A percentile compares a stretch with the other conserved stretches of the same genome.
Evolutionary conservation across 2,113 vertebrate species (phyloP).

Genomic region (Tinamus guttatus): DNA sequence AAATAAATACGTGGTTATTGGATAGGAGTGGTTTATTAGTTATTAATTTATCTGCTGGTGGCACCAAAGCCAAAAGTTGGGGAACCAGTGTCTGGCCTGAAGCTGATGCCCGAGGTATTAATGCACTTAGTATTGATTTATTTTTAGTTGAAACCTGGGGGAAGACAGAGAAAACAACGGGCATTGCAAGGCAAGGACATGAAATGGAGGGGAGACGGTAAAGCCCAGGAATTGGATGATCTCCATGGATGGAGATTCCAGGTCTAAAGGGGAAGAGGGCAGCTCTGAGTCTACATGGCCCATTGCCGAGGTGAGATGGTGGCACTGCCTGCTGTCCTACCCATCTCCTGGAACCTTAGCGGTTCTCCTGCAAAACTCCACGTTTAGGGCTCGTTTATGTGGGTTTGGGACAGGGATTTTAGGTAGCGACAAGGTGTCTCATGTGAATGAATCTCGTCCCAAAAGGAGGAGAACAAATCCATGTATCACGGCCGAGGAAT

Average conservation of each 20-base stretch:
- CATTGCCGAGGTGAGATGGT: no score
- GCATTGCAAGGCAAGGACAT: neutral
- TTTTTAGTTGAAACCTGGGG: neutral
- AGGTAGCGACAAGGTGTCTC: neutral
- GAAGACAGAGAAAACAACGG: neutral
- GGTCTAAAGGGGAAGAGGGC: neutral
- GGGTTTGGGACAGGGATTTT: neutral
- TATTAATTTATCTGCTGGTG: neutral
- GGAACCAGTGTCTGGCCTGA: neutral
- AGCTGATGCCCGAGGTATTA: neutral
- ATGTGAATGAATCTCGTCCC: neutral
- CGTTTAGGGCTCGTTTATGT: neutral
- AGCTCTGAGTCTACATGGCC: neutral
- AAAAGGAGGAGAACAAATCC: constrained; percentile 32
- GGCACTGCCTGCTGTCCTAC: neutral
- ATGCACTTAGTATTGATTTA: neutral
- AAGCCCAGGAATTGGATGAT: neutral
- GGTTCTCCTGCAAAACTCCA: neutral
- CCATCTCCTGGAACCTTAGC: neutral
- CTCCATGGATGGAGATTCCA: neutral
- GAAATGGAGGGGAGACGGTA: neutral
- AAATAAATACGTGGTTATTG: neutral
- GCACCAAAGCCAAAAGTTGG: neutral
- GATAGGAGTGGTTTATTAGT: neutral
- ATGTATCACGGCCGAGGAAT: neutral